Conservation (phyloP, 2,797 vertebrate genomes). For the Mus spretus region DNA sequence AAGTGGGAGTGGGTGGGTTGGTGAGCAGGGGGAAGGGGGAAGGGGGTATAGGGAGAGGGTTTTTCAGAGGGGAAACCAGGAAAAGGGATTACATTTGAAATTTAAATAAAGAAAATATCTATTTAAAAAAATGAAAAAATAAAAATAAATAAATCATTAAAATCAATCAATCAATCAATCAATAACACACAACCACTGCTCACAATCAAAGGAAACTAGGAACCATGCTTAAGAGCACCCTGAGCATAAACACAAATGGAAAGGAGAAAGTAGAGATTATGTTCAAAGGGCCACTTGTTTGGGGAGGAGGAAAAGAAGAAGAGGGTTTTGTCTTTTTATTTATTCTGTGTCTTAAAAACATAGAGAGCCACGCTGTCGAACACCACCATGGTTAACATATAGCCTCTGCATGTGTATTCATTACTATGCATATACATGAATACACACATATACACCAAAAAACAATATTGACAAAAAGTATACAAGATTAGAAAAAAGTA, state of each 20-base stretch:
- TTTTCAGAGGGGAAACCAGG: no score
- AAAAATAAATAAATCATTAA: no score
- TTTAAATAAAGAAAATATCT: no score
- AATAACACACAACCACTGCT: neutral
- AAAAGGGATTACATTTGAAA: no score
- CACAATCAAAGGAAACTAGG: neutral
- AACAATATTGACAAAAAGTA: slow-evolving; percentile 9
- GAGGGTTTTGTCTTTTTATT: neutral
- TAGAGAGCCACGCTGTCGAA: neutral
- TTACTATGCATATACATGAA: no score
- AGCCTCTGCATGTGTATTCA: neutral
- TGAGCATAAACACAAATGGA: neutral
- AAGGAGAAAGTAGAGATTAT: neutral
- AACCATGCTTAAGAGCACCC: neutral
- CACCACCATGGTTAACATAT: neutral
- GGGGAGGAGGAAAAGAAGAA: neutral
- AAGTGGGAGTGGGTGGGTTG: no score
- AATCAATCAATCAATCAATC: neutral
- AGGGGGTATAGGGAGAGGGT: no score
- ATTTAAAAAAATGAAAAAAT: no score
- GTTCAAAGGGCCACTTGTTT: neutral
- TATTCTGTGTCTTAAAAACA: neutral
- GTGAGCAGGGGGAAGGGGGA: no score
- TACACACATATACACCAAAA: neutral
- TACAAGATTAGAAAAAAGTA: neutral